Conservation (phyloP, 2,797 vertebrate genomes). For the Heliangelus exortis region DNA sequence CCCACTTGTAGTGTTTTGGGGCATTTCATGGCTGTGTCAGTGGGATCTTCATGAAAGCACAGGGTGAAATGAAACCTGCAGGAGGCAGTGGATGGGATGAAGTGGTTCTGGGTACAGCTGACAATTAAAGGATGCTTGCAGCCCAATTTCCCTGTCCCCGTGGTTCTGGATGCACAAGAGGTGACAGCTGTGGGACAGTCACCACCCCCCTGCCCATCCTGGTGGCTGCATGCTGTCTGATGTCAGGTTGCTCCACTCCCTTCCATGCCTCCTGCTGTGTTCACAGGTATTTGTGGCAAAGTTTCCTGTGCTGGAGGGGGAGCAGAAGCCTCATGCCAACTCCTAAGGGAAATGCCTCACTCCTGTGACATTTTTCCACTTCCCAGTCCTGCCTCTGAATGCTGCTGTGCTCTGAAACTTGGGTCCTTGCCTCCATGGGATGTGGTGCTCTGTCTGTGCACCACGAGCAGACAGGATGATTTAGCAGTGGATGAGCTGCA, state of each 20-base stretch:
- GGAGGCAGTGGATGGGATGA: background rate
- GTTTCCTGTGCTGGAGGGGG: background rate
- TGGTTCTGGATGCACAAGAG: background rate
- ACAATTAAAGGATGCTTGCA: background rate
- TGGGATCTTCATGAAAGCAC: background rate
- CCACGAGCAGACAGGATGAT: background rate
- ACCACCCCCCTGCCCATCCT: background rate
- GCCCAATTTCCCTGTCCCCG: rapidly evolving
- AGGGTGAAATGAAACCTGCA: background rate
- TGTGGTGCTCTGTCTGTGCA: rapidly evolving
- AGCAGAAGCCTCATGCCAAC: background rate
- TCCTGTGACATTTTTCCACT: rapidly evolving
- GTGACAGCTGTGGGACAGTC: background rate
- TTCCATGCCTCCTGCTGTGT: background rate
- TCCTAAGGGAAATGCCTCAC: background rate
- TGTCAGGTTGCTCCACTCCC: background rate
- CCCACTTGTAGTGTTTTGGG: background rate
- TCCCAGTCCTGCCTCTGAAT: background rate
- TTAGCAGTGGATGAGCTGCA: background rate
- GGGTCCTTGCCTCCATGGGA: rapidly evolving
- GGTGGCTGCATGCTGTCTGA: background rate
- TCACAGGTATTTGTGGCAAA: background rate
- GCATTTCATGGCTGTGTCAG: background rate
- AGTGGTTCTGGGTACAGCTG: background rate
- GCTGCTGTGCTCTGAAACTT: background rate